Evolutionary conservation across 2,113 vertebrate species (phyloP).

Genomic region (Mystacornis crossleyi): DNA sequence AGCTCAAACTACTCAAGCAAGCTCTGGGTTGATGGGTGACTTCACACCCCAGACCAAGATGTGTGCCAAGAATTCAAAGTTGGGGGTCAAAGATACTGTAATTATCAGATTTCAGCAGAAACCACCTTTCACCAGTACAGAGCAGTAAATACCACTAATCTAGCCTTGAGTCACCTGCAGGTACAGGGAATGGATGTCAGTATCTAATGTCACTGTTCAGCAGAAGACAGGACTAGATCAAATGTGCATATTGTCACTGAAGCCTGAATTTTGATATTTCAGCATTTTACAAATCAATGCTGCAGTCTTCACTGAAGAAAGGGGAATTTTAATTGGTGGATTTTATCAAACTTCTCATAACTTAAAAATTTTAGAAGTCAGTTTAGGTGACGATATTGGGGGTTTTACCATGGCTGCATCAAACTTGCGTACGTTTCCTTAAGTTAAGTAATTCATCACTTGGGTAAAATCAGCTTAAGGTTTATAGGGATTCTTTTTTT

Average conservation of each 20-base stretch:
- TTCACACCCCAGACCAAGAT: not conserved
- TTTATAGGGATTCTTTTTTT: slow-evolving; percentile 63
- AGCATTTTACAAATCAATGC: slow-evolving; percentile 39
- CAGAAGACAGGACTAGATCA: not conserved
- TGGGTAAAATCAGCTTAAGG: slow-evolving; percentile 64
- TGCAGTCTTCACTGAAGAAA: slow-evolving; percentile 55
- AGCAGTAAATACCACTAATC: not conserved
- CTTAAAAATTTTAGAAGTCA: slow-evolving; percentile 40
- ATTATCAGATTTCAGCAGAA: not conserved
- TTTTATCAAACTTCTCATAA: slow-evolving; percentile 51
- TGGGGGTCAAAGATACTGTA: not conserved
- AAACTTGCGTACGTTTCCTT: slow-evolving; percentile 54
- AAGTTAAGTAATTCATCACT: slow-evolving; percentile 60
- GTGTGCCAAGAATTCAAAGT: not conserved
- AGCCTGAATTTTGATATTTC: not conserved
- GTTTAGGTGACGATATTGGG: slow-evolving; percentile 51
- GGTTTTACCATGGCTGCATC: slow-evolving; percentile 66
- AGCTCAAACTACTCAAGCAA: not conserved
- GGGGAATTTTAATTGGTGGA: slow-evolving; percentile 34
- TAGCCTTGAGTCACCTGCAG: not conserved
- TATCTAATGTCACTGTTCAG: not conserved
- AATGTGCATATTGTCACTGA: not conserved
- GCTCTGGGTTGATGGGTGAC: not conserved
- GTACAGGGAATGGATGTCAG: not conserved
- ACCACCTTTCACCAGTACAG: not conserved